phyloP scores from a whole-genome alignment of 2,797 vertebrate species.

The Enteromius treurensis region DNA sequence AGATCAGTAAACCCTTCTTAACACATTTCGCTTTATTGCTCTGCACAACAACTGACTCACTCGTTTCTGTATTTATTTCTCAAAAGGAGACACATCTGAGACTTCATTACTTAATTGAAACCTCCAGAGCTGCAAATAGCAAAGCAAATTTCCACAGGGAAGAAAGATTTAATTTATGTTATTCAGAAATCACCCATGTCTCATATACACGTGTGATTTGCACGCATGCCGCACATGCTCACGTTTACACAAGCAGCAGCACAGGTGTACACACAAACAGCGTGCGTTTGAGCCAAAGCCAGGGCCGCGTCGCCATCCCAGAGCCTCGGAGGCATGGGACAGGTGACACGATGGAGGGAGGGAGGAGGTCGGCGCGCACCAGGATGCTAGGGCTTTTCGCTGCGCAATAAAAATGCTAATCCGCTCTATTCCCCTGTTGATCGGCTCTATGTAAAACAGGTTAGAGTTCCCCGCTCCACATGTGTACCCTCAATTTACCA shows the following conservation, averaged over 20 bases:
- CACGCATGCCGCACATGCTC: slow-evolving; percentile 20
- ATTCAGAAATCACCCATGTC: background rate
- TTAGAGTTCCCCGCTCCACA: slow-evolving; percentile 65
- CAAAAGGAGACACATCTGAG: background rate
- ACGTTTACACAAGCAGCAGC: slow-evolving; percentile 27
- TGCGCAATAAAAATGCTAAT: slow-evolving; percentile 71
- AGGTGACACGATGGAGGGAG: slow-evolving; percentile 52
- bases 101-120: background rate
- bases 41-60: background rate
- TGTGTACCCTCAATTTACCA: slow-evolving; percentile 66
- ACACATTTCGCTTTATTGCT: background rate
- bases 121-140: background rate
- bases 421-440: slow-evolving; percentile 64
- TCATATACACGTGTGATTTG: background rate
- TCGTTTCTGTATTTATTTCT: background rate
- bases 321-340: slow-evolving; percentile 46
- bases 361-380: background rate
- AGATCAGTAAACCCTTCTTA: background rate
- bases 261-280: slow-evolving; percentile 47
- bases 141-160: slow-evolving; percentile 9
- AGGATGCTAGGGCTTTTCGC: slow-evolving; percentile 27
- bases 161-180: background rate
- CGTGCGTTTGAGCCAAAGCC: slow-evolving; percentile 30
- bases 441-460: slow-evolving; percentile 69
- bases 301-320: slow-evolving; percentile 35